Conservation (phyloP, 1,140 invertebrate genomes). For the Anagrus nilaparvatae region DNA sequence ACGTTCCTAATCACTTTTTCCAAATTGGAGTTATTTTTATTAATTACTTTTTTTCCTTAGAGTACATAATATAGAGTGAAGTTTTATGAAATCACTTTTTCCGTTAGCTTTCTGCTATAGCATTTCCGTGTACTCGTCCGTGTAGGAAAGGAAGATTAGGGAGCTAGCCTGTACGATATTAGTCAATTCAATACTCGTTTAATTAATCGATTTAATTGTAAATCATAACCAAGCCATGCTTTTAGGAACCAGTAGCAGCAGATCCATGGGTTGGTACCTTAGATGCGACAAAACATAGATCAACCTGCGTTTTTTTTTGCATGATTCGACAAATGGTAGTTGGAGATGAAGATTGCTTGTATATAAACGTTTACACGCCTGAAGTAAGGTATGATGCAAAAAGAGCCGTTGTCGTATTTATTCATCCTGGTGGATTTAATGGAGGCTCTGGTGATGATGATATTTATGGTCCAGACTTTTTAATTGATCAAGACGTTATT, state of each 20-base stretch:
- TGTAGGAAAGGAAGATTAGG: too few species aligned
- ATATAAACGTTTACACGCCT: slow-evolving; percentile 59
- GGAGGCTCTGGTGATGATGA: slow-evolving; percentile 44
- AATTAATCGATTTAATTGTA: too few species aligned
- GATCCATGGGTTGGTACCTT: slow-evolving; percentile 50
- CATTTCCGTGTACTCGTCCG: too few species aligned
- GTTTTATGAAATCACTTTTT: too few species aligned
- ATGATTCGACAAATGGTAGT: slow-evolving; percentile 27
- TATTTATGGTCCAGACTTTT: slow-evolving; percentile 48
- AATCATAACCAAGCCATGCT: too few species aligned
- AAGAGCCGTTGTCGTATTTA: slow-evolving; percentile 51
- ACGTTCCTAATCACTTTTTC: too few species aligned
- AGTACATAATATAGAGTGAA: too few species aligned
- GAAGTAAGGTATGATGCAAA: slow-evolving; percentile 28
- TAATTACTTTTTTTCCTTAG: too few species aligned
- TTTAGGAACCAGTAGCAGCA: slow-evolving; percentile 48
- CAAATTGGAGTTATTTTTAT: too few species aligned
- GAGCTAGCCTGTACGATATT: too few species aligned
- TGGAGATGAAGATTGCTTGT: slow-evolving; percentile 61
- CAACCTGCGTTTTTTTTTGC: slow-evolving; percentile 38
- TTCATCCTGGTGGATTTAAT: slow-evolving; percentile 54
- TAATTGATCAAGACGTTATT: slow-evolving; percentile 54
- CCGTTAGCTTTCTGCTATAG: too few species aligned
- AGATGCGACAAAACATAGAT: slow-evolving; percentile 49
- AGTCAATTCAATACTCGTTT: too few species aligned